These are phyloP conservation scores for Morone chrysops DNA, from an alignment of 2,113 vertebrate species.

Conservation along the genomic window DNA sequence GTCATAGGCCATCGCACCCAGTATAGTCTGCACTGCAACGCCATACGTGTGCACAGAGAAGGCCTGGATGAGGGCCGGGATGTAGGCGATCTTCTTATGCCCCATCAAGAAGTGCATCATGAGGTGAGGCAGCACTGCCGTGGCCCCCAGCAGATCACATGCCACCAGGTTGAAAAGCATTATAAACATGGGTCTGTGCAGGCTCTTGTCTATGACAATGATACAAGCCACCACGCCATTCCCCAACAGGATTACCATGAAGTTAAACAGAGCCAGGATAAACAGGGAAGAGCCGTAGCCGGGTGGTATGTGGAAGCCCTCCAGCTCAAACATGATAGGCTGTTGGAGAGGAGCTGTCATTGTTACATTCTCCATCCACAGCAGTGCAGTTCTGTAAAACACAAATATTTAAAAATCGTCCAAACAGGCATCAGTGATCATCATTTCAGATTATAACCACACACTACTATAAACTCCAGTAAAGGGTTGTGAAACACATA, in stretches of 20 bases:
- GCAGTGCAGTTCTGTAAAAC: slow-evolving; percentile 7
- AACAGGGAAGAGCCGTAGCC: slow-evolving; percentile 58
- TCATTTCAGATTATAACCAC: neutral
- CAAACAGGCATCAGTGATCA: neutral
- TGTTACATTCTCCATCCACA: slow-evolving; percentile 64
- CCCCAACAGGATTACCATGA: slow-evolving; percentile 50
- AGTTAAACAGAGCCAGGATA: slow-evolving; percentile 59
- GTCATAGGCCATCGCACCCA: slow-evolving; percentile 74
- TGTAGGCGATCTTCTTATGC: slow-evolving; percentile 59
- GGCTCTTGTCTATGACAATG: slow-evolving; percentile 54
- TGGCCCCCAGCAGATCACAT: slow-evolving; percentile 70
- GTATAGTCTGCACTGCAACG: slow-evolving; percentile 50
- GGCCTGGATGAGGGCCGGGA: slow-evolving; percentile 61
- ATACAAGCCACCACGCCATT: slow-evolving; percentile 59
- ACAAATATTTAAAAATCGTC: neutral
- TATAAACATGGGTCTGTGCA: slow-evolving; percentile 76
- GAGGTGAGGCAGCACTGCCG: slow-evolving; percentile 57
- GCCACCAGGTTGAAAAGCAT: slow-evolving; percentile 65
- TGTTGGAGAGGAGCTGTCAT: slow-evolving; percentile 42
- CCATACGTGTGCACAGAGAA: slow-evolving; percentile 65
- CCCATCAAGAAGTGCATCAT: slow-evolving; percentile 68
- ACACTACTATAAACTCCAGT: neutral
- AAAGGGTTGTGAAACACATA: neutral
- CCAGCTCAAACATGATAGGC: slow-evolving; percentile 69
- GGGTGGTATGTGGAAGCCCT: slow-evolving; percentile 63